phyloP scores from a whole-genome alignment of 2,113 vertebrate genomes.

The Amazona vittata region DNA sequence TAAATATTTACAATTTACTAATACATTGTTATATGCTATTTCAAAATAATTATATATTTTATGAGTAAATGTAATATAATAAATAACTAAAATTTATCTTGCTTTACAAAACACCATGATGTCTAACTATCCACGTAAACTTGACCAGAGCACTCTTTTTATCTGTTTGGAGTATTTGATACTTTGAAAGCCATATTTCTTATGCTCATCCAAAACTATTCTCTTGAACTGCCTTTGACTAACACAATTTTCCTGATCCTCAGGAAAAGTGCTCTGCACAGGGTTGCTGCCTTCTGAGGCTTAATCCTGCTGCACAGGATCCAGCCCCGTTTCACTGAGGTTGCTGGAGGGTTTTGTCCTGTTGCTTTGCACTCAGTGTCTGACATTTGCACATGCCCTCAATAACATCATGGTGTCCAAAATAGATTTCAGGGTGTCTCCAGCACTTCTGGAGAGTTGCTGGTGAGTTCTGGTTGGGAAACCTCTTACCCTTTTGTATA shows the following conservation, averaged over 20 bases:
- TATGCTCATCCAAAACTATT: background rate
- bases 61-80: background rate
- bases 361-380: fast-evolving
- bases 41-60: background rate
- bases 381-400: background rate
- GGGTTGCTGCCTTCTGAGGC: background rate
- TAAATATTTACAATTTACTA: background rate
- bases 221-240: background rate
- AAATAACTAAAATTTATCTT: background rate
- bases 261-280: background rate
- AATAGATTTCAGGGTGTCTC: background rate
- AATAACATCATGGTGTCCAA: background rate
- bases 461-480: background rate
- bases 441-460: background rate
- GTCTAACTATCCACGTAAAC: background rate
- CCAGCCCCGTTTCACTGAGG: background rate
- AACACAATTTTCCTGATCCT: background rate
- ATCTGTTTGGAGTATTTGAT: background rate
- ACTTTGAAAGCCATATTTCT: background rate
- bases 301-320: background rate
- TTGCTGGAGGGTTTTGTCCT: background rate
- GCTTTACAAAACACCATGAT: fast-evolving
- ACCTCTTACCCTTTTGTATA: background rate
- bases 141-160: background rate
- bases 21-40: background rate